Conservation (phyloP, 2,888 invertebrate genomes). For the Tuta absoluta region DNA sequence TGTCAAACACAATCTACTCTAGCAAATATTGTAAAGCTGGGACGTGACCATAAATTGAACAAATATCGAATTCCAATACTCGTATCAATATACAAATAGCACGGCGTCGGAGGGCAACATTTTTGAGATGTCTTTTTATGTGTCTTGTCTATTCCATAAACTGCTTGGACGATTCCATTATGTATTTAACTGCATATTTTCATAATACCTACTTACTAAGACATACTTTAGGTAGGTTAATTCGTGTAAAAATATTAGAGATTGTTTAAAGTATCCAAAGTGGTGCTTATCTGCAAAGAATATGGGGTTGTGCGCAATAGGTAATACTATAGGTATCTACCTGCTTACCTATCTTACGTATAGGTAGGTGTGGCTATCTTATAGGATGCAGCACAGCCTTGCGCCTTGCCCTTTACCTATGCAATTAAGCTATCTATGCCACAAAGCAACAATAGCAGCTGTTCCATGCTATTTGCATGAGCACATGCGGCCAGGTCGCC, state of each 20-base stretch:
- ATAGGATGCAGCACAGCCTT: neutral
- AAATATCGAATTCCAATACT: constrained; percentile 36
- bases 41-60: constrained; percentile 28
- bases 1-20: constrained; percentile 5
- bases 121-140: constrained; percentile 7
- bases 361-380: neutral
- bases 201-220: neutral
- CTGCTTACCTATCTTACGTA: neutral
- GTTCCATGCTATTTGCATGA: constrained; percentile 25
- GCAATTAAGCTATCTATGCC: constrained; percentile 12
- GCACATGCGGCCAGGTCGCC: constrained; percentile 13
- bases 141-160: neutral
- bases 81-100: constrained; percentile 44
- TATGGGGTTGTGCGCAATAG: too few relatives aligned
- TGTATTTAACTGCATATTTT: neutral
- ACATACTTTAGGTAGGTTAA: too few relatives aligned
- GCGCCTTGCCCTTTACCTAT: constrained; percentile 12
- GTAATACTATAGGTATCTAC: too few relatives aligned
- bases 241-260: too few relatives aligned
- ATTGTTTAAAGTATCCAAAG: too few relatives aligned
- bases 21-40: constrained; percentile 13
- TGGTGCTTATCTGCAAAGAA: too few relatives aligned
- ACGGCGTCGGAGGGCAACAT: constrained; percentile 12
- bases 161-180: constrained; percentile 2
- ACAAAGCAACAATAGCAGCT: constrained; percentile 19